These are phyloP conservation scores for Diarsia mendica DNA, from an alignment of 2,888 invertebrate genomes.

Conservation along the genomic window DNA sequence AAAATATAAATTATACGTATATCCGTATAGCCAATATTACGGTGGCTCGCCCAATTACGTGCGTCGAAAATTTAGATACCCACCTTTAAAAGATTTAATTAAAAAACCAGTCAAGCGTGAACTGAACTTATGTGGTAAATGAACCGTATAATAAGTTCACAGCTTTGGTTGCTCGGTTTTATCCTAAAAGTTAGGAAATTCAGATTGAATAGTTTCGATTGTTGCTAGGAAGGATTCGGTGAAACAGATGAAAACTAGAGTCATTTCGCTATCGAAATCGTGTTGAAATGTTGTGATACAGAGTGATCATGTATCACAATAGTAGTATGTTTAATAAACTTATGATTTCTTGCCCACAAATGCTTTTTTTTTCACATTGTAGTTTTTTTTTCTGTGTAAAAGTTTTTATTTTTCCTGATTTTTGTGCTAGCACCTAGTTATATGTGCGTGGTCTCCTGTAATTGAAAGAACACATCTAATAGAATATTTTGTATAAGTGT, in stretches of 20 bases:
- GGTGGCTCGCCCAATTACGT: slow-evolving; percentile 43
- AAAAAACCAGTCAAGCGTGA: slow-evolving; percentile 49
- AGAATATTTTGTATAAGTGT: not conserved
- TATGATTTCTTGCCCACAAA: not conserved
- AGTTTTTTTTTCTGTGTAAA: too few species aligned
- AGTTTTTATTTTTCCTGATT: not conserved
- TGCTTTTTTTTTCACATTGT: not conserved
- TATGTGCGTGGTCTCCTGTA: not conserved
- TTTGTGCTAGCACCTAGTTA: not conserved
- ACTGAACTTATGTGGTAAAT: slow-evolving; percentile 46
- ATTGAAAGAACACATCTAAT: not conserved
- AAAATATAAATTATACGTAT: slow-evolving; percentile 52
- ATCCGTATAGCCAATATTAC: slow-evolving; percentile 31
- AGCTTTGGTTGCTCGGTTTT: slow-evolving; percentile 14
- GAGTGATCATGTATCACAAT: too few species aligned
- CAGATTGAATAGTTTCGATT: slow-evolving; percentile 14
- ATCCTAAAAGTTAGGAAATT: slow-evolving; percentile 21
- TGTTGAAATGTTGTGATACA: not conserved
- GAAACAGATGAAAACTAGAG: slow-evolving; percentile 14
- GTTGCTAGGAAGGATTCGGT: slow-evolving; percentile 2
- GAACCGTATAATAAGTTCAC: slow-evolving; percentile 45
- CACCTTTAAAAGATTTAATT: slow-evolving; percentile 52
- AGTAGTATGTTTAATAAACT: not conserved
- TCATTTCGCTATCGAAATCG: slow-evolving; percentile 9
- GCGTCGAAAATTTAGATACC: slow-evolving; percentile 38